Base-by-base conservation (phyloP, 2,888 invertebrate genomes). In the Hirtodrosophila alboralis region DNA sequence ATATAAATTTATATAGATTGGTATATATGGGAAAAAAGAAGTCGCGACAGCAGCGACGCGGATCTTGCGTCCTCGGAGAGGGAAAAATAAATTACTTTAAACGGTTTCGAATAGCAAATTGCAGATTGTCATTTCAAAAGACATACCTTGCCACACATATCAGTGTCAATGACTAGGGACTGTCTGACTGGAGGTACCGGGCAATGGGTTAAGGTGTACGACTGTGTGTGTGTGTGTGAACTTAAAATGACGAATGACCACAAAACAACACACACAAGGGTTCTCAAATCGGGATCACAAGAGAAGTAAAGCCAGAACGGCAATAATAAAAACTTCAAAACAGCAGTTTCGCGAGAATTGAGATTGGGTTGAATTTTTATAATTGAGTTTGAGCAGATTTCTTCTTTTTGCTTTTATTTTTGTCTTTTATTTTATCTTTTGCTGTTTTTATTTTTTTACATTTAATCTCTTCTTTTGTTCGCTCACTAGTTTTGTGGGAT, bases 61-160 rank as follows among this genome's bases (percentile, higher is more conserved):
- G 45, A 61, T 73, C 75, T n/a, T n/a, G 81, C 69, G 63, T 76
- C 67, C 67, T 75, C 75, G 58, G 48, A 30, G 58, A 62, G 62
- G 66, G 38, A 58, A 72, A 84, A 86, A 87, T 87, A 86, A 86
- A 86, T 86, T 86, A 87, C 86, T 86, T 86, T 86, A 87, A 86
- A 86, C 86, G 86, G 87, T 86, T 86, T 84, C 73, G 84, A 84
- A 86, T 86, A 86, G 86, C 86, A 86, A 86, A 86, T 86, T 86
- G 86, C 86, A 86, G 84, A 80, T 86, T 86, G 84, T 85, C 86
- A 86, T 86, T 86, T 79, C 75, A 77, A 74, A 77, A 79, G 77
- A 78, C 75, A 78, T 71, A 77, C 81, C 71, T 70, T 80, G 84
- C 79, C 77, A 77, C 84, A 79, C 79, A 77, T 54, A 83, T 78